Base-by-base conservation (phyloP, 1,140 invertebrate genomes). In the Latrodectus geometricus region DNA sequence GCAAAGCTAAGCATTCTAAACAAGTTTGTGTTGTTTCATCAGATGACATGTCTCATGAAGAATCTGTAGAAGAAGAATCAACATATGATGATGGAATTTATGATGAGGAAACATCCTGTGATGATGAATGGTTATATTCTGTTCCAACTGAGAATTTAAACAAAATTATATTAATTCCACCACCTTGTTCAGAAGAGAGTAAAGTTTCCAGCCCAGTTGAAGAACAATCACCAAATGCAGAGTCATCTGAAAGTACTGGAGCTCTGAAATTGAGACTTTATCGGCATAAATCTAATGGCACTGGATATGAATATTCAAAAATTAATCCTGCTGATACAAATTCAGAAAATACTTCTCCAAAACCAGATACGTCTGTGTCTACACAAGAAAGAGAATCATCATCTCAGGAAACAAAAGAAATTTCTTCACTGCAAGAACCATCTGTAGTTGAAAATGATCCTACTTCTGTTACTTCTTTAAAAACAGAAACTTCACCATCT, bases 41-140 rank as follows among this genome's bases (percentile, higher is more conserved):
- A 14, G 50, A 9, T 61, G 80, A 73, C 15, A 48, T 35, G 17
- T 14, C 54, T 11, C 12, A 35, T 61, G 48, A 66, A 14, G 80
- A 56, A 23, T 17, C 8, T 48, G 52, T 73, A 15, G 11, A 17
- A 12, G 80, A 82, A 61, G 54, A 12, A 9, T 73, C 80, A 4
- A 56, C 69, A 0, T 82, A 21, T 82, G 80, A 82, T 73, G 80
- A 82, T 82, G 80, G 80, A 23, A 49, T 70, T 1, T 82, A 82
- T 61, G 80, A 82, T 7, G 80, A 61, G 3, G 80, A 82, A 20
- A 82, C 80, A 48, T 73, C 80, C 0, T 82, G 80, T 74, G 80
- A 82, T 73, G 80, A 82, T 82, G 68, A 72, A 20, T 82, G 80
- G 80, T 17, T 82, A 20, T 76, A 20, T 11, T 17, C 9, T 12